These are phyloP conservation scores for Sebastes cheni DNA, from an alignment of 2,797 vertebrate species.

Conservation along the genomic window DNA sequence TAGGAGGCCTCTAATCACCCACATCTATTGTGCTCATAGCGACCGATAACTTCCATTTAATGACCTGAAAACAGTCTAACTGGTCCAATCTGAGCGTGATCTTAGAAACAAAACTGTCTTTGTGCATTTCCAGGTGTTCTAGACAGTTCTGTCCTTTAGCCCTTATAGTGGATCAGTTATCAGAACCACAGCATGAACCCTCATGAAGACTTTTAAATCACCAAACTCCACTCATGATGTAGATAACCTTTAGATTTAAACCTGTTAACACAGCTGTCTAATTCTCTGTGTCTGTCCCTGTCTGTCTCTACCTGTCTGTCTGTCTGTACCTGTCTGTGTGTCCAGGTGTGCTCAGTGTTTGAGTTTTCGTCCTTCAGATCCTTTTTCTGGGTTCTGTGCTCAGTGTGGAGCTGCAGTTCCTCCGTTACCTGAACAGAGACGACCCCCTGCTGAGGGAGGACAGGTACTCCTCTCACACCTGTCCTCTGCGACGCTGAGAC, in stretches of 20 bases:
- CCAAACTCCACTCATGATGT: too few relatives aligned
- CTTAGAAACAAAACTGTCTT: not conserved
- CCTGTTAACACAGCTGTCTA: not conserved
- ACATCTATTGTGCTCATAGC: too few relatives aligned
- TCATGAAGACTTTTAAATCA: too few relatives aligned
- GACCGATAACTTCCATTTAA: too few relatives aligned
- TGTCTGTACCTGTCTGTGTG: not conserved
- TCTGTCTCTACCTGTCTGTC: not conserved
- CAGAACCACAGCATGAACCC: too few relatives aligned
- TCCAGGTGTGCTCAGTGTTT: conserved; percentile 86
- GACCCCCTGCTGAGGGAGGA: conserved; percentile 69
- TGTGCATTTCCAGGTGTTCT: not conserved
- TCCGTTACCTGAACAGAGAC: conserved; percentile 73
- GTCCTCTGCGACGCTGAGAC: conserved; percentile 62
- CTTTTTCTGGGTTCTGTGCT: conserved; percentile 87
- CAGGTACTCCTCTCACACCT: not conserved
- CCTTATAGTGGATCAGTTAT: too few relatives aligned
- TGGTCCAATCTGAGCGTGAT: too few relatives aligned
- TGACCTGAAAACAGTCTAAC: too few relatives aligned
- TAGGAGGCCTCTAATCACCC: too few relatives aligned
- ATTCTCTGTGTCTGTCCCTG: too few relatives aligned
- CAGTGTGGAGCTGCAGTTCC: conserved; percentile 86
- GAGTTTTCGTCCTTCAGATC: conserved; percentile 82
- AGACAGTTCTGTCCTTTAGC: not conserved
- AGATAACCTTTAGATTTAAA: not conserved